Percentiles rank a stretch among this genome's conserved stretches.
phyloP scores from a whole-genome alignment of 2,113 vertebrate species.

The Dipodomys merriami region DNA sequence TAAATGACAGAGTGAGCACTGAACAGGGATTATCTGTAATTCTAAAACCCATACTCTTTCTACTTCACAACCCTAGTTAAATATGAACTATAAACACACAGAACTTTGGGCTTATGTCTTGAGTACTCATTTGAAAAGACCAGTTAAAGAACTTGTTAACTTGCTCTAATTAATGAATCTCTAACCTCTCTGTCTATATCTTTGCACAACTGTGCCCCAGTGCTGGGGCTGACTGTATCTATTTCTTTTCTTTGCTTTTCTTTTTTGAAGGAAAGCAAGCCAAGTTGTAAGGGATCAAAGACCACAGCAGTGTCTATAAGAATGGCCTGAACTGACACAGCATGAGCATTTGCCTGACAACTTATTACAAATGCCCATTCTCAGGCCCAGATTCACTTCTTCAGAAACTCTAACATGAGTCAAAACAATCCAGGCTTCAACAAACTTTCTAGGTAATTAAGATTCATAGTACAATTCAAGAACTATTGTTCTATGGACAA shows the following conservation, averaged over 20 bases:
- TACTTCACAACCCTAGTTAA: slow-evolving; percentile 28
- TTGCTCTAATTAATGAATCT: slow-evolving; percentile 38
- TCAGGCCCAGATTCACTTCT: neutral
- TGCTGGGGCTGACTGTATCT: neutral
- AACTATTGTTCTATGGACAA: neutral
- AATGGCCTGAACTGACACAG: neutral
- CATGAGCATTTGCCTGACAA: neutral
- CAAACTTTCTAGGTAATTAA: neutral
- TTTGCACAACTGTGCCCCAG: neutral
- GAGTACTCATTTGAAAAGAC: neutral
- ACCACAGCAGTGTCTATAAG: neutral
- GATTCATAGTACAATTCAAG: neutral
- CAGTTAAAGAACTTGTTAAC: neutral
- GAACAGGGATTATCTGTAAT: neutral
- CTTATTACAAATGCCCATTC: neutral
- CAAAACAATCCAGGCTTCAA: neutral
- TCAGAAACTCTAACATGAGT: neutral
- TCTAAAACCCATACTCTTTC: neutral
- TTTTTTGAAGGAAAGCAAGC: slow-evolving; percentile 12
- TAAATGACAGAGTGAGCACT: neutral
- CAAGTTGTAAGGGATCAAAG: neutral
- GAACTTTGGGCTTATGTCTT: neutral
- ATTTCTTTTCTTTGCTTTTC: too few species aligned
- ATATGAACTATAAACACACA: neutral
- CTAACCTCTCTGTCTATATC: neutral